Evolutionary conservation across 2,888 invertebrate genomes (phyloP), one percentile per base, ranked within the genome.

Genomic region (Parapristionchus giblindavisi): DNA sequence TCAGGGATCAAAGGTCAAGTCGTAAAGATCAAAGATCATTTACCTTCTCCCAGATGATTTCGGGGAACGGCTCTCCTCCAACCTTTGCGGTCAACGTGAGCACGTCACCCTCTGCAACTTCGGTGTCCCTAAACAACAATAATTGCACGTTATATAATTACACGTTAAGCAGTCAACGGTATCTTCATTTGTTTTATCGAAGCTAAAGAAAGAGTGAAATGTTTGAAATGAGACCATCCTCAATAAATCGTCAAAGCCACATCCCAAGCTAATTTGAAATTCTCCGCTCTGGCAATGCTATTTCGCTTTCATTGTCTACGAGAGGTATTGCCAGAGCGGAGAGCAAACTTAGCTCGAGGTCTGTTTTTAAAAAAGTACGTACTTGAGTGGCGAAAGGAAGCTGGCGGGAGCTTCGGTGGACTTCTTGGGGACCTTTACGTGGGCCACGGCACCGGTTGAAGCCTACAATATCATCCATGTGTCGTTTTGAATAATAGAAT

Each of bases 81-180:
- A 90, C 85, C 43, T 83, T 81, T 38, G 88, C 87, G 36, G 85
- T 87, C 34, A 89, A 85, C 17, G 87, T 92, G 36, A 94, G 92
- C 32, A 91, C 92, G 84, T 94, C 93, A 76, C 92, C 87, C 75
- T 87, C 87, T 24, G 80, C 82, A 24, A 85, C 81, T 38, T 80
- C 82, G 0, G 79, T 80, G 65, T 88, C 87, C 75, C 81, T 70
- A 48, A 84, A n/a, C n/a, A n/a, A n/a, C n/a, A n/a, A n/a, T n/a
- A n/a, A n/a, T n/a, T n/a, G n/a, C n/a, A n/a, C n/a, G n/a, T n/a
- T n/a, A n/a, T n/a, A n/a, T n/a, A n/a, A n/a, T n/a, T n/a, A n/a
- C n/a, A n/a, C n/a, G n/a, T n/a, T n/a, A n/a, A n/a, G n/a, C n/a
- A n/a, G n/a, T n/a, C n/a, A n/a, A n/a, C n/a, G n/a, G n/a, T n/a